phyloP scores from a whole-genome alignment of 2,888 invertebrate genomes.

The Quadroppia sp. region DNA sequence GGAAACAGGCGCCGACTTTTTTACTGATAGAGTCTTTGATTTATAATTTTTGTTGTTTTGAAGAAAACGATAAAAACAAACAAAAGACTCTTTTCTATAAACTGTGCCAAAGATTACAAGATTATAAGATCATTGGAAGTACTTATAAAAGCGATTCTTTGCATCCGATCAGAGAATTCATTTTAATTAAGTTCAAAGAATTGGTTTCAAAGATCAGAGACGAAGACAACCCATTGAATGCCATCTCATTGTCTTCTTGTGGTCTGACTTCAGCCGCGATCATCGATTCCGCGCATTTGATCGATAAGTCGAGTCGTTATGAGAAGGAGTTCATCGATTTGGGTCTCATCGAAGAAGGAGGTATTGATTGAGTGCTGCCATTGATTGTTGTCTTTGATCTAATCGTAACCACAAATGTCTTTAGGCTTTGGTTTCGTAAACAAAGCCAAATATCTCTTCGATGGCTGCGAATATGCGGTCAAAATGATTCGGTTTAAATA shows the following conservation, averaged over 20 bases:
- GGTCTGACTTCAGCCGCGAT: not conserved
- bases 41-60: constrained; percentile 29
- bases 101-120: constrained; percentile 15
- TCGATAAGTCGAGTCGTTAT: constrained; percentile 14
- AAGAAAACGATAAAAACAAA: constrained; percentile 15
- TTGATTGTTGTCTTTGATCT: not conserved
- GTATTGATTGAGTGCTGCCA: not conserved
- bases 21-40: constrained; percentile 39
- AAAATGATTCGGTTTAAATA: constrained; percentile 62
- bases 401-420: not conserved
- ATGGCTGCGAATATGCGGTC: constrained; percentile 71
- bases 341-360: constrained; percentile 20
- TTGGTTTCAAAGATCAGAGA: not conserved
- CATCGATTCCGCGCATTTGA: constrained; percentile 1
- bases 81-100: not conserved
- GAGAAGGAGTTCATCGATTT: constrained; percentile 4
- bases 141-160: constrained; percentile 28
- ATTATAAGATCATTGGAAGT: constrained; percentile 17
- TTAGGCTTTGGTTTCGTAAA: constrained; percentile 70
- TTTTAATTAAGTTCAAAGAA: constrained; percentile 24
- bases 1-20: constrained; percentile 39
- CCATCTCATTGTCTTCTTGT: not conserved
- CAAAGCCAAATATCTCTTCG: constrained; percentile 68
- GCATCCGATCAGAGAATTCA: constrained; percentile 32
- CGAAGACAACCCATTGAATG: not conserved